Evolutionary conservation across 2,113 vertebrate species (phyloP), one percentile per base, ranked within the genome.

Genomic region (Anolis sagrei): DNA sequence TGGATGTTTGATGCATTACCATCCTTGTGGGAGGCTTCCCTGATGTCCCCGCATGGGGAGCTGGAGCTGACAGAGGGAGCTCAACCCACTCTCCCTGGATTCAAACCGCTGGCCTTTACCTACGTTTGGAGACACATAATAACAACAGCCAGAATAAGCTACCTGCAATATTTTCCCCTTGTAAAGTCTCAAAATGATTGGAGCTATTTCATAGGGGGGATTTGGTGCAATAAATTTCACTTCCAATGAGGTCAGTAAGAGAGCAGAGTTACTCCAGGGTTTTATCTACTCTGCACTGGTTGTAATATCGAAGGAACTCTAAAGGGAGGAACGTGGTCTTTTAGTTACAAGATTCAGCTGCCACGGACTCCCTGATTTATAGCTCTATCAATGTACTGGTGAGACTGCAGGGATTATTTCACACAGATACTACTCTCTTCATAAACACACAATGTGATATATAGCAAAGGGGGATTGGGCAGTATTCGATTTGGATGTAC

Each of bases 241-340:
- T 48, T 48, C 72, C 34, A 75, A 75, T 83, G 69, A 83, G 54
- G 72, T 75, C 82, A 83, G 19, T 64, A 29, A 75, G 48, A 25
- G 81, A 81, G 16, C 6, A 74, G 70, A 79, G 81, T 72, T 1
- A 29, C 5, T 49, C 72, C 74, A 87, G 58, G 88, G 39, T 64
- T 86, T 73, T 16, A 48, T 86, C 88, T 79, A 82, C 25, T 77
- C 66, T 75, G 39, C 32, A 25, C 14, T 0, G 78, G 72, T 21
- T 83, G 48, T 84, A 39, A 27, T 72, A 27, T 9, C 3, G 2
- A 18, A 51, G 73, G 58, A 62, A 34, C 75, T 80, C 62, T 14
- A 54, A 76, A 91, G 73, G 48, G 85, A 82, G 8, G 29, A 5
- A 81, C 29, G 48, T 85, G 54, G 83, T 70, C 34, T 49, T 84